Conservation (phyloP, 1,140 invertebrate genomes). For the Drosophila takahashii region DNA sequence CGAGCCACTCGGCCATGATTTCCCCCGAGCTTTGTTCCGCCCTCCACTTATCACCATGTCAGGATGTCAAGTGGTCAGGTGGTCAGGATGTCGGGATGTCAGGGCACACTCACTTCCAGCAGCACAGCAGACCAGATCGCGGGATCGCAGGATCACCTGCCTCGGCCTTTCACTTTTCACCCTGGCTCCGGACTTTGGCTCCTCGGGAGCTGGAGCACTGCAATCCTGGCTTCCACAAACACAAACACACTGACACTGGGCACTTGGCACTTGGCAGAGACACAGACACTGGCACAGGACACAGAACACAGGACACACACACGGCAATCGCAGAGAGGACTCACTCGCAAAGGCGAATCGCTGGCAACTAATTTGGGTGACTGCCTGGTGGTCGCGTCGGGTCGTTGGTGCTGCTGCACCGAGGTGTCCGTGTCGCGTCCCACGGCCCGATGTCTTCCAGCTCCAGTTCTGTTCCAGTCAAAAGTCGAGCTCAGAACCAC, state of each 20-base stretch:
- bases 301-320: constrained; percentile 31
- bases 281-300: constrained; percentile 12
- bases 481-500: constrained; percentile 36
- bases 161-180: constrained; percentile 13
- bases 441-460: constrained; percentile 30
- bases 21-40: constrained; percentile 68
- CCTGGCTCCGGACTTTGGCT: constrained; percentile 13
- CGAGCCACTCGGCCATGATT: constrained; percentile 76
- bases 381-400: constrained; percentile 37
- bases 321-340: constrained; percentile 38
- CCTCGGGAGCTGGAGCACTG: constrained; percentile 19
- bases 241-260: constrained; percentile 28
- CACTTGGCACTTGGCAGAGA: neutral
- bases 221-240: constrained; percentile 33
- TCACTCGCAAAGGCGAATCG: constrained; percentile 77
- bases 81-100: neutral
- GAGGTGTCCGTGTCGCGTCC: constrained; percentile 14
- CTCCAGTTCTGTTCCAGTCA: constrained; percentile 26
- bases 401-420: constrained; percentile 48
- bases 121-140: constrained; percentile 19
- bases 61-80: constrained; percentile 3
- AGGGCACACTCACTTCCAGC: constrained; percentile 15
- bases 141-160: constrained; percentile 14
- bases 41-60: constrained; percentile 69
- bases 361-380: constrained; percentile 82